These are phyloP conservation scores for Habrosyne pyritoides DNA, from an alignment of 2,888 invertebrate species.

Conservation along the genomic window DNA sequence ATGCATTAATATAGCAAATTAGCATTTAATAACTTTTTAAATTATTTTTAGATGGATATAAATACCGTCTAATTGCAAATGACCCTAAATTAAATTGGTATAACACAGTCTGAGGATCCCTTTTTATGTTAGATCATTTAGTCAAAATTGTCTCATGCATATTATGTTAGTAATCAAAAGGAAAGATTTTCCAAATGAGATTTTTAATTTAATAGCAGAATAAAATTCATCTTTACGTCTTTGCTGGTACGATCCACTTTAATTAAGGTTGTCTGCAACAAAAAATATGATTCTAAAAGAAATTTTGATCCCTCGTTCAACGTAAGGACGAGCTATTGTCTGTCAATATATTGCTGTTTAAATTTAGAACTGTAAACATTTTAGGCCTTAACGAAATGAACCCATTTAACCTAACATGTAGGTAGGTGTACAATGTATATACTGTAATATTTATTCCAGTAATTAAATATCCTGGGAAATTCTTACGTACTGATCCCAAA, in stretches of 20 bases:
- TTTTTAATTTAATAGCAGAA: conserved; percentile 2
- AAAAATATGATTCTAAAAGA: background rate
- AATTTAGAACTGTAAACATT: background rate
- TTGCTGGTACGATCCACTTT: conserved; percentile 3
- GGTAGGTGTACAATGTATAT: no score
- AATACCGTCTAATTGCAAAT: background rate
- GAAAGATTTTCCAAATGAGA: background rate
- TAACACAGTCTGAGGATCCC: background rate
- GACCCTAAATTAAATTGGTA: background rate
- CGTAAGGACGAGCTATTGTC: background rate
- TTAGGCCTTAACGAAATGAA: background rate
- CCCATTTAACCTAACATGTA: no score
- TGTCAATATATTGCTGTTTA: background rate
- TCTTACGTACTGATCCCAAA: no score
- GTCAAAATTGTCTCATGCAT: conserved; percentile 1
- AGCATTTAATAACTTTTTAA: conserved; percentile 16
- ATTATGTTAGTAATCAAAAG: conserved; percentile 2
- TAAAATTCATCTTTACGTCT: background rate
- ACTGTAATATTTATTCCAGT: no score
- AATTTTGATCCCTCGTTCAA: background rate
- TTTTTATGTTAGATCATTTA: conserved; percentile 2
- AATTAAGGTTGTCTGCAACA: background rate
- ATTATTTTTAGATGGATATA: conserved; percentile 1
- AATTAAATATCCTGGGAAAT: no score
- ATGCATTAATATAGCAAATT: background rate